Evolutionary conservation across 2,113 vertebrate genomes (phyloP).

Genomic region (Alectura lathami): DNA sequence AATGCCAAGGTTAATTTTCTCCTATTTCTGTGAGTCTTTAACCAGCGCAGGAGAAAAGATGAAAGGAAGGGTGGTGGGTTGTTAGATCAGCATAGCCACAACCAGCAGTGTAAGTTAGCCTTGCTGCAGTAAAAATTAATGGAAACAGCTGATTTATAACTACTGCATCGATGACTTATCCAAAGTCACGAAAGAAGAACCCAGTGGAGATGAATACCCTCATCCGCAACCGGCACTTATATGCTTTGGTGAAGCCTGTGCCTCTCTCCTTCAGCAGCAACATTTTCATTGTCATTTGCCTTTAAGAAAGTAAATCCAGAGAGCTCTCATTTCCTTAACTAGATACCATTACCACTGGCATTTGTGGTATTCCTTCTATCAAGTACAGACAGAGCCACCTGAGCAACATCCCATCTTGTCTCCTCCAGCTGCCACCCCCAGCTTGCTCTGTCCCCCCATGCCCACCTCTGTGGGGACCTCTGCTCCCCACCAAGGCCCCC

Average conservation of each 20-base stretch:
- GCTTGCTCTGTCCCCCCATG: neutral
- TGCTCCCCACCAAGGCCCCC: fast-evolving
- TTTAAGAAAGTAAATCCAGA: neutral
- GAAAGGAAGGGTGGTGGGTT: neutral
- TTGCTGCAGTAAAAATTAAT: slow-evolving; percentile 2
- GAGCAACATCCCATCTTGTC: neutral
- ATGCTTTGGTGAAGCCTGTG: neutral
- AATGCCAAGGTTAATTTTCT: neutral
- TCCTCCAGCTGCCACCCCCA: neutral
- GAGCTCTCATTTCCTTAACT: neutral
- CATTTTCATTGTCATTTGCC: neutral
- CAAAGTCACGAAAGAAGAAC: neutral
- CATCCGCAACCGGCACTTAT: neutral
- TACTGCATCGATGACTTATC: neutral
- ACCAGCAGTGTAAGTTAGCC: neutral
- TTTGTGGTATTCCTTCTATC: neutral
- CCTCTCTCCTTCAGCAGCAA: neutral
- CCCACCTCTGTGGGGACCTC: neutral
- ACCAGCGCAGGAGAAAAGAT: neutral
- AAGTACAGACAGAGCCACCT: neutral
- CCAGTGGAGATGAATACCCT: neutral
- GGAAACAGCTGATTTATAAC: neutral
- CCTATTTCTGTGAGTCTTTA: neutral
- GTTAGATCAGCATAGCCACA: neutral
- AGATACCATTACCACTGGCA: neutral